Evolutionary conservation across 2,888 invertebrate genomes (phyloP).

Genomic region (Plebejus anna): DNA sequence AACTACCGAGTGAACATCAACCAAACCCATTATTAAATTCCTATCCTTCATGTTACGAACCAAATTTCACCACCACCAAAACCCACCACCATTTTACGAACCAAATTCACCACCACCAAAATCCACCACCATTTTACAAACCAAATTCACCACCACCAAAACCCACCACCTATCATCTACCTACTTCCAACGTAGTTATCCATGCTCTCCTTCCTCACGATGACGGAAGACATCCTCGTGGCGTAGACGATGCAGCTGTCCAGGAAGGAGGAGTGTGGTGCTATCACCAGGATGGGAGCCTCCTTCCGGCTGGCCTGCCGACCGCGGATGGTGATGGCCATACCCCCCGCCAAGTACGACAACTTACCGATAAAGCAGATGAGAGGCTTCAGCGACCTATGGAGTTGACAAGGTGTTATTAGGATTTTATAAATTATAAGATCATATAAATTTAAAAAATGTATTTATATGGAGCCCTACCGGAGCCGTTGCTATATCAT

Average conservation of each 20-base stretch:
- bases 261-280: slow-evolving; percentile 94
- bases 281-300: slow-evolving; percentile 91
- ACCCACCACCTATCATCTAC: slow-evolving; percentile 55
- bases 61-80: too few species aligned
- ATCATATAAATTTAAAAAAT: too few species aligned
- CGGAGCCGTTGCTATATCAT: too few species aligned
- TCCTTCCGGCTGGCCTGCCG: slow-evolving; percentile 86
- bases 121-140: not conserved
- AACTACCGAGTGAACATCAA: slow-evolving; percentile 22
- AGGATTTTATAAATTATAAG: not conserved
- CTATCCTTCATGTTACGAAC: too few species aligned
- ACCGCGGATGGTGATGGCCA: slow-evolving; percentile 88
- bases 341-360: slow-evolving; percentile 87
- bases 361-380: slow-evolving; percentile 87
- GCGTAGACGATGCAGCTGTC: slow-evolving; percentile 92
- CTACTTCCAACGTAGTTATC: slow-evolving; percentile 94
- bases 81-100: too few species aligned
- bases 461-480: too few species aligned
- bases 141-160: not conserved
- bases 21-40: not conserved
- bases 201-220: slow-evolving; percentile 89
- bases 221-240: slow-evolving; percentile 90
- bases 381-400: slow-evolving; percentile 81
- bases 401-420: not conserved
- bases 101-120: not conserved